phyloP scores from a whole-genome alignment of 1,140 invertebrate genomes.

The Calosoma granatense region DNA sequence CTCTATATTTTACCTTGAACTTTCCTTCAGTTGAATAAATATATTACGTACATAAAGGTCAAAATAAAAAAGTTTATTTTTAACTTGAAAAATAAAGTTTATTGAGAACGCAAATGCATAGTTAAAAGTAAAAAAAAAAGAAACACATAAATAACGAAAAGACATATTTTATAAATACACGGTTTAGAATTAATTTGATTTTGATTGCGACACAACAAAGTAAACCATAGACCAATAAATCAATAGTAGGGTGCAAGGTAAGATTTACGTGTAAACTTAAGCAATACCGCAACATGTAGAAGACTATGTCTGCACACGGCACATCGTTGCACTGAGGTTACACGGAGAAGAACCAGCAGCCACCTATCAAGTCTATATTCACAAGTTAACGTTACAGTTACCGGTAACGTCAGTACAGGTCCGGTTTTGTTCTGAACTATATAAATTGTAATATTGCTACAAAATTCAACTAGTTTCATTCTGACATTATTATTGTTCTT shows the following conservation, averaged over 20 bases:
- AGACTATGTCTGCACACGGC: background rate
- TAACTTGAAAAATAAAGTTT: no score
- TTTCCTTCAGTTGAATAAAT: no score
- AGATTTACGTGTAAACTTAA: conserved; percentile 4
- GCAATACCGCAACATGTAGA: background rate
- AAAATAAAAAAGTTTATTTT: no score
- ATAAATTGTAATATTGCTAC: no score
- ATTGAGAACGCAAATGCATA: no score
- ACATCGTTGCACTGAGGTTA: background rate
- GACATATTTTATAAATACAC: conserved; percentile 1
- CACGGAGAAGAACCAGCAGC: background rate
- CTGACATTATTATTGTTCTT: no score
- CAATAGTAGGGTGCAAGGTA: background rate
- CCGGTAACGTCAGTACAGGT: background rate
- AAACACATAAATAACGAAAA: conserved; percentile 3
- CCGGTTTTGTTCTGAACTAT: background rate
- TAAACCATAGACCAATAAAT: conserved; percentile 7
- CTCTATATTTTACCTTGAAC: no score
- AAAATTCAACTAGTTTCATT: no score
- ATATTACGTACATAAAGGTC: no score
- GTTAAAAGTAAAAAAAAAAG: no score
- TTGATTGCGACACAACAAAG: conserved; percentile 3
- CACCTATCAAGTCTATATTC: background rate
- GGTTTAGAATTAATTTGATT: conserved; percentile 2
- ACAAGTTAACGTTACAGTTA: background rate